Evolutionary conservation across 2,797 vertebrate species (phyloP), one percentile per base, ranked within the genome.

Genomic region (Clamator glandarius): DNA sequence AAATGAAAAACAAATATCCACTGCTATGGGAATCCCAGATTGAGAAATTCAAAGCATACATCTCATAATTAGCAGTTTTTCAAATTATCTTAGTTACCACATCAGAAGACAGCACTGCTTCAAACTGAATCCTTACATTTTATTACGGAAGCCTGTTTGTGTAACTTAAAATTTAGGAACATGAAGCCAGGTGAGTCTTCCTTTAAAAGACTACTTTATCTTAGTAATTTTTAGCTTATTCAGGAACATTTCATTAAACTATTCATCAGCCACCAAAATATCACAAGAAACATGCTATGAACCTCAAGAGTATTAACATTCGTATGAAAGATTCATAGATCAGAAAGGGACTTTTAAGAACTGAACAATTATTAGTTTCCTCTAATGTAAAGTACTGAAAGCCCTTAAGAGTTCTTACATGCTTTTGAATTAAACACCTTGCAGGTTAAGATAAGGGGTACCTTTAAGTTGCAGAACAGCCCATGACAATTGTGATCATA

Each of bases 121-220:
- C 51, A 78, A 33, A 92, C 4, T 11, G 62, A 89, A 81, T 80
- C 63, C 59, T 80, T 68, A 51, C 20, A 41, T 69, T 79, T 67
- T 73, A 66, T 63, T 50, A 69, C 9, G 12, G 63, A 69, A 83
- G 39, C 6, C 26, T 39, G 54, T 51, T 78, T 57, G 17, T 69
- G 29, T 29, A 84, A 81, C 35, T 94, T 98, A 96, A 89, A 97
- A 97, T 79, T 89, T 97, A 98, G 95, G 97, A 98, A 69, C 63
- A 69, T 7, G 97, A 98, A 96, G 97, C 52, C 29, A 75, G 55
- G 18, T 31, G 35, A 6, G 29, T 68, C 23, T 82, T 74, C 66
- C 19, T 70, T 48, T 36, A 86, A 76, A 80, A 69, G 6, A 84
- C 26, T 78, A 51, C 64, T 89, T 90, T 55, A 51, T 52, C 31